Evolutionary conservation across 2,888 invertebrate species (phyloP), one percentile per base, ranked within the genome.

Genomic region (Harpalus rufipes): DNA sequence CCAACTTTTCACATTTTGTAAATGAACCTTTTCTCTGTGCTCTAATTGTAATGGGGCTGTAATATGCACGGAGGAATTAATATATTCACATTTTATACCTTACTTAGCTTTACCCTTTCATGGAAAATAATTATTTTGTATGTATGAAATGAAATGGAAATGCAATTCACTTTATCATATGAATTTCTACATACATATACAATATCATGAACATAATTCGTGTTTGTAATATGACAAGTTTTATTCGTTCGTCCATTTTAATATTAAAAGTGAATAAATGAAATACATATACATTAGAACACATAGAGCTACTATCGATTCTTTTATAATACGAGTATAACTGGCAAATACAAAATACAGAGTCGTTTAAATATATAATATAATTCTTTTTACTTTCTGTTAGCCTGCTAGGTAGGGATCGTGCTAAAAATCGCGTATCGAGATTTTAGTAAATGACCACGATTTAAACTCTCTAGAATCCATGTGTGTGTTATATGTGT

Each of bases 1-100:
- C 56, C 78, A 78, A 78, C 78, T 78, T 78, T 78, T 78, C 78
- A 58, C 78, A 78, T 78, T 78, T 78, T 32, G 58, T 78, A 78
- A 78, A 78, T 78, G 78, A 78, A 78, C 58, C 78, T 58, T 56
- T 78, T 56, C 58, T 78, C 56, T 58, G 32, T 16, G 10, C 72
- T 74, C 72, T 78, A 78, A 78, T 78, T 78, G 58, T 78, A 78
- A 78, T 78, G 58, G 72, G 72, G 18, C n/a, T 25, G 41, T 74
- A 74, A 74, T 74, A 44, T 44, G 72, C 72, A 16, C 72, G 72
- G 4, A 41, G 72, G 72, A 74, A 74, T 74, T 74, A 74, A 74
- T 74, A 39, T 74, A 74, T 74, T 74, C 72, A 44, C 72, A 18
- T 41, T 68, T 74, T 74, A 74, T 51, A 74, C 72, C 72, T 74